Percentiles rank a stretch among this genome's conserved stretches.
Conservation (phyloP, 2,797 vertebrate species). For the Spinibarbus caldwelli region DNA sequence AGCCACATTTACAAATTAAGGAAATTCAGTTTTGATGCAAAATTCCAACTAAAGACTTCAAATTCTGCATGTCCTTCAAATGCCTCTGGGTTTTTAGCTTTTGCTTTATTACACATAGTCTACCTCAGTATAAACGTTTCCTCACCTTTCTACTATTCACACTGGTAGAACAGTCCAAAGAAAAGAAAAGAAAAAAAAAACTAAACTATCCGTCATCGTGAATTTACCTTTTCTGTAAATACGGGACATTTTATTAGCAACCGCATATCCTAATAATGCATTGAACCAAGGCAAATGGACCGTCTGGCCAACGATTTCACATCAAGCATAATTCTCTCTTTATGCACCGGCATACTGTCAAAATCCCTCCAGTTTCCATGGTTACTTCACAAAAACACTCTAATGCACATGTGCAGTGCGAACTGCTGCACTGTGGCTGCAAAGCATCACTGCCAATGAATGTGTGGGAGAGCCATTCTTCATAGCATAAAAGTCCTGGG, state of each 20-base stretch:
- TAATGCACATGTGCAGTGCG: conserved; percentile 51
- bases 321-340: conserved; percentile 40
- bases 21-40: background rate
- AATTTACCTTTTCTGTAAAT: background rate
- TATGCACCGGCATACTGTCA: conserved; percentile 43
- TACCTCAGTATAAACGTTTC: background rate
- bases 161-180: background rate
- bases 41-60: background rate
- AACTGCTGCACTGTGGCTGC: conserved; percentile 39
- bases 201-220: background rate
- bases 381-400: conserved; percentile 62
- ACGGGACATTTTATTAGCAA: background rate
- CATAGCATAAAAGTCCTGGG: background rate
- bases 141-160: background rate
- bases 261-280: background rate
- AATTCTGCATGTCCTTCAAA: conserved; percentile 1
- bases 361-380: conserved; percentile 61
- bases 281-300: conserved; percentile 1
- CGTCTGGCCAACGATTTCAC: conserved; percentile 42
- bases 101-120: background rate
- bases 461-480: conserved; percentile 24
- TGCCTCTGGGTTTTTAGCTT: background rate
- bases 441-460: conserved; percentile 18
- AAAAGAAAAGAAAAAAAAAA: background rate
- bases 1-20: background rate